These are phyloP conservation scores for Axinella damicornis DNA, from an alignment of 37 sponge, comb jelly and placozoan species.

Conservation along the genomic window DNA sequence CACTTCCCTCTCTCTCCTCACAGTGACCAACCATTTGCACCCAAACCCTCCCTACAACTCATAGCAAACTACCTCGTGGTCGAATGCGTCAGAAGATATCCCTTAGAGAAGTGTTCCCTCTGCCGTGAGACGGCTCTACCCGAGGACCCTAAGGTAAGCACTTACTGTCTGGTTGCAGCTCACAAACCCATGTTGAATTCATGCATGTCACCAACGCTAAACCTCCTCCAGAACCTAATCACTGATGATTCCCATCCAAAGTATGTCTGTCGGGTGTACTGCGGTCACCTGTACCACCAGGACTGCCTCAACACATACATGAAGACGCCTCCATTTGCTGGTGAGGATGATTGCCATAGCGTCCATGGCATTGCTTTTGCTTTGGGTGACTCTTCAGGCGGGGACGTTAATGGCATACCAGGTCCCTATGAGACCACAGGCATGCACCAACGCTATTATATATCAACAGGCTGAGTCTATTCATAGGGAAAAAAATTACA, in stretches of 20 bases:
- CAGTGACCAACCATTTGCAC: constrained; percentile 84
- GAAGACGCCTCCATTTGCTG: constrained; percentile 93
- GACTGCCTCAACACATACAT: constrained; percentile 86
- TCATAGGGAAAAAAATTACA: too few species aligned
- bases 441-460: too few species aligned
- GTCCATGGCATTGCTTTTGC: too few species aligned
- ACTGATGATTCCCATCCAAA: constrained; percentile 47
- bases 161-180: too few species aligned
- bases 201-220: too few species aligned
- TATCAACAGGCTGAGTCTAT: too few species aligned
- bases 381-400: too few species aligned
- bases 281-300: constrained; percentile 89
- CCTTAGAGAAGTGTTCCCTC: constrained; percentile 76
- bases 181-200: too few species aligned
- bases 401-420: too few species aligned
- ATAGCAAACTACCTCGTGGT: constrained; percentile 74
- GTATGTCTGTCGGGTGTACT: constrained; percentile 86
- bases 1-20: neutral
- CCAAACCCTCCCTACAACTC: constrained; percentile 76
- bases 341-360: constrained; percentile 11
- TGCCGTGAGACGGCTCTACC: constrained; percentile 84
- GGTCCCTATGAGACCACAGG: too few species aligned
- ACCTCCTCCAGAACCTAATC: constrained; percentile 43
- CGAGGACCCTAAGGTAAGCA: constrained; percentile 62
- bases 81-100: constrained; percentile 72